phyloP scores from a whole-genome alignment of 2,797 vertebrate species.

The Anniella stebbinsi region DNA sequence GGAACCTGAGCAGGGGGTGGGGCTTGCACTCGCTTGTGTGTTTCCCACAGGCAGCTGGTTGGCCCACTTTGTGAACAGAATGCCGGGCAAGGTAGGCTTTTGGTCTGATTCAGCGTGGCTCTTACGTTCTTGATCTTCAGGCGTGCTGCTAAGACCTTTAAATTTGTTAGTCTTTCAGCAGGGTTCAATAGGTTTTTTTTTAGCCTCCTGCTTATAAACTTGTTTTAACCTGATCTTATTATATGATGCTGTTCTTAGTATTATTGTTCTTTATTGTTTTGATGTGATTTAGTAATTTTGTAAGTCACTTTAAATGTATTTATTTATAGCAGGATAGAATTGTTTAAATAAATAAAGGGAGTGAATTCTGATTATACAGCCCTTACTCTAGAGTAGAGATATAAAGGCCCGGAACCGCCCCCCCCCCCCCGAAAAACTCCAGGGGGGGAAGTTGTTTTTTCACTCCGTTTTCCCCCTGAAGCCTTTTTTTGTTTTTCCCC shows the following conservation, averaged over 20 bases:
- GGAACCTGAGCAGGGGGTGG: too few relatives aligned
- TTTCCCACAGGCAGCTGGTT: too few relatives aligned
- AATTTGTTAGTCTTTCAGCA: not conserved
- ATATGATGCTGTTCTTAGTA: not conserved
- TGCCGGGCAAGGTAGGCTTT: too few relatives aligned
- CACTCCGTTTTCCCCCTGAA: too few relatives aligned
- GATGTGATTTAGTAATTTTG: not conserved
- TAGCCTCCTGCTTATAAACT: not conserved
- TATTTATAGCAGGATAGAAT: not conserved
- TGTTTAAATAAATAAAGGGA: not conserved
- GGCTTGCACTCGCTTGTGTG: too few relatives aligned
- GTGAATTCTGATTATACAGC: not conserved
- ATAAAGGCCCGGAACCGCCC: too few relatives aligned
- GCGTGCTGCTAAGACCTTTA: not conserved
- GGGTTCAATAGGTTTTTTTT: not conserved
- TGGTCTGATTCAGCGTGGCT: too few relatives aligned
- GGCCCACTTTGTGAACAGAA: too few relatives aligned
- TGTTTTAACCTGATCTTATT: not conserved
- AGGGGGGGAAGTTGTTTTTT: too few relatives aligned
- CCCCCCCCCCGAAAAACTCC: too few relatives aligned
- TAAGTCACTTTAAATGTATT: not conserved
- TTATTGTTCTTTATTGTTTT: not conserved
- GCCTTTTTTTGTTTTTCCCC: too few relatives aligned
- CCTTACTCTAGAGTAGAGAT: not conserved
- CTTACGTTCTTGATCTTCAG: not conserved